Base-by-base conservation (phyloP, 2,113 vertebrate species). In the Struthidea cinerea region DNA sequence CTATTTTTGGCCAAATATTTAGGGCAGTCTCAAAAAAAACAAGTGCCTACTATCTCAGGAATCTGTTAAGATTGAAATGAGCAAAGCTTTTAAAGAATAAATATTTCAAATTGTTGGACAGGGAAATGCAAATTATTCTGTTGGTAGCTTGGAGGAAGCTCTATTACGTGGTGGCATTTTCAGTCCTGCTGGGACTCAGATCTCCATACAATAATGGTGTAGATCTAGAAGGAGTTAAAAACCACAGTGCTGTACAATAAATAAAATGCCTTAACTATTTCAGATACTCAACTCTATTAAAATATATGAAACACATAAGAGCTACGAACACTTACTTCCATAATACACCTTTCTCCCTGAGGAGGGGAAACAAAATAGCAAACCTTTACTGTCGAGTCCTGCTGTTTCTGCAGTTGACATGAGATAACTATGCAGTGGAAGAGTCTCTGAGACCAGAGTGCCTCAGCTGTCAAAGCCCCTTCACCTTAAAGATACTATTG, bases 1-100 rank as follows among this genome's bases (percentile, higher is more conserved):
- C 44, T 90, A 2, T 14, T 83, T 93, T 81, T 59, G 52, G 87
- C 59, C 70, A 91, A n/a, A 47, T 95, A 63, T 77, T 82, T 69
- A 42, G 16, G 59, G 28, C 63, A 17, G 15, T 47, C 37, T 87
- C 8, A 32, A 52, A 75, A 70, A 79, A 74, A 61, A 10, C 20
- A 87, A 82, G 47, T 56, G 56, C 35, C 74, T 3, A 1, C 91
- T 92, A 33, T 59, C 61, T 93, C 44, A 57, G 78, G 76, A 87
- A 65, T 86, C 35, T 15, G 65, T 46, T 52, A 80, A 67, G 59
- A 80, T 1, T 61, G 55, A 84, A 91, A 80, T 42, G 53, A 69
- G 32, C 23, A 80, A 87, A 88, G 35, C n/a, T 92, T 78, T 90
- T 47, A 73, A 75, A 81, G 26, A 90, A 5, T 33, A 57, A 42